Percentiles rank a stretch among this genome's conserved stretches.
Conservation (phyloP, 2,888 invertebrate genomes). For the Andrena bicolor region DNA sequence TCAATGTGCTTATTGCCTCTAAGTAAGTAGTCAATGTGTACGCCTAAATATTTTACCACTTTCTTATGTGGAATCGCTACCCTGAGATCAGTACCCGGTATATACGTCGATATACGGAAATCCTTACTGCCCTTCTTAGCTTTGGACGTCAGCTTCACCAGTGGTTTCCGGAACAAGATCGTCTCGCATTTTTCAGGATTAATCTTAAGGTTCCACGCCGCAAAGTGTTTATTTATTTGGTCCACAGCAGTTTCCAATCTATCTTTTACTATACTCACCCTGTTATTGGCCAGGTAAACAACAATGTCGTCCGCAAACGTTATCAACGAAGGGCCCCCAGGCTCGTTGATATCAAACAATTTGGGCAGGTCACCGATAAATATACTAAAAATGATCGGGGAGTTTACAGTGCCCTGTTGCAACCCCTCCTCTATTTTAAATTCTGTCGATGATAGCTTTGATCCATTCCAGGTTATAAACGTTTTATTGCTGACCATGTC, state of each 20-base stretch:
- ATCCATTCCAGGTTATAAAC: not conserved
- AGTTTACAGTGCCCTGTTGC: conserved; percentile 3
- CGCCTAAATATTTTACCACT: not conserved
- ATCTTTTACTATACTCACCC: too few species aligned
- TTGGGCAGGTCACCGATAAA: not conserved
- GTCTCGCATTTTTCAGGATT: conserved; percentile 11
- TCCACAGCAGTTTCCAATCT: not conserved
- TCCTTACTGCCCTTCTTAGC: not conserved
- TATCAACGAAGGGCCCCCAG: not conserved
- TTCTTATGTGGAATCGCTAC: not conserved
- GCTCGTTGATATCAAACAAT: not conserved
- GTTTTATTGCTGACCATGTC: not conserved
- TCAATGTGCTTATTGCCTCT: not conserved
- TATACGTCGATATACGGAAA: not conserved
- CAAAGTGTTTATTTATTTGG: not conserved
- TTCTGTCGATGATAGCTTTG: not conserved
- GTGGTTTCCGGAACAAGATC: not conserved
- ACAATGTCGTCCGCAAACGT: not conserved
- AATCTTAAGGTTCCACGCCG: not conserved
- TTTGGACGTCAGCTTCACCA: not conserved
- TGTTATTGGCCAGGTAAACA: not conserved
- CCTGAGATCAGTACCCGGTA: too few species aligned
- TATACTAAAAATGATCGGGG: not conserved
- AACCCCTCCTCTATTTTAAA: not conserved
- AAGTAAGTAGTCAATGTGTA: not conserved